Conservation (phyloP, 2,113 vertebrate species). For the Lucifuga dentata region DNA sequence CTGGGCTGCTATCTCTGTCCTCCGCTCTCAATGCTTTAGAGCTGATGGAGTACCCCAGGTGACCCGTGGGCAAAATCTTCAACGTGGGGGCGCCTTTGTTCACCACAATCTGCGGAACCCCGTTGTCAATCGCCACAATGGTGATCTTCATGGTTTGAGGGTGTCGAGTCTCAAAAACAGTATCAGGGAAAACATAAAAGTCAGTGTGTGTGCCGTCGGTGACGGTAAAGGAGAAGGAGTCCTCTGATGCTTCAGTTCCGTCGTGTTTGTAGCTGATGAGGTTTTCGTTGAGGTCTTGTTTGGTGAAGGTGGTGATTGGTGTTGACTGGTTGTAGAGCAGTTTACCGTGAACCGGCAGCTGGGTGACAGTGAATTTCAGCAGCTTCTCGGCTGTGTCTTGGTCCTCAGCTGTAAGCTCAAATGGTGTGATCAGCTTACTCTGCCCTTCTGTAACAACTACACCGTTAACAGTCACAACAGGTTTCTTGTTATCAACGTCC, state of each 20-base stretch:
- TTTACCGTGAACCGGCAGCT: slow-evolving; percentile 89
- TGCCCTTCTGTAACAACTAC: slow-evolving; percentile 89
- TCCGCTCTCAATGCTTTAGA: slow-evolving; percentile 88
- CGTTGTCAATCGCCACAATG: slow-evolving; percentile 87
- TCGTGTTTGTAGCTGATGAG: slow-evolving; percentile 95
- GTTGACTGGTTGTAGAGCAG: slow-evolving; percentile 87
- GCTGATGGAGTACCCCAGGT: slow-evolving; percentile 88
- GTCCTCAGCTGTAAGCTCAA: slow-evolving; percentile 94
- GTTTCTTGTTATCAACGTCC: slow-evolving; percentile 97
- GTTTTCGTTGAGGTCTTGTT: slow-evolving; percentile 96
- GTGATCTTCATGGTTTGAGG: slow-evolving; percentile 92
- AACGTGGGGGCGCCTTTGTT: slow-evolving; percentile 91
- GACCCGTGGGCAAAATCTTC: slow-evolving; percentile 86
- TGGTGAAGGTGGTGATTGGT: slow-evolving; percentile 87
- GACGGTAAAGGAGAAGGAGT: slow-evolving; percentile 94
- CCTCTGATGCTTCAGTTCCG: slow-evolving; percentile 86
- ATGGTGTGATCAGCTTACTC: slow-evolving; percentile 92
- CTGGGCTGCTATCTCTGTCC: slow-evolving; percentile 88
- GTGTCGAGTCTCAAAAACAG: slow-evolving; percentile 89
- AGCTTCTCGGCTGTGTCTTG: slow-evolving; percentile 88
- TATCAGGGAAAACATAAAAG: slow-evolving; percentile 94
- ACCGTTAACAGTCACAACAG: slow-evolving; percentile 89
- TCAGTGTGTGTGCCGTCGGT: slow-evolving; percentile 92
- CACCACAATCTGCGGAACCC: slow-evolving; percentile 87
- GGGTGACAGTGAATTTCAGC: slow-evolving; percentile 89